Evolutionary conservation across 2,888 invertebrate species (phyloP).

Genomic region (Heliconius erato): DNA sequence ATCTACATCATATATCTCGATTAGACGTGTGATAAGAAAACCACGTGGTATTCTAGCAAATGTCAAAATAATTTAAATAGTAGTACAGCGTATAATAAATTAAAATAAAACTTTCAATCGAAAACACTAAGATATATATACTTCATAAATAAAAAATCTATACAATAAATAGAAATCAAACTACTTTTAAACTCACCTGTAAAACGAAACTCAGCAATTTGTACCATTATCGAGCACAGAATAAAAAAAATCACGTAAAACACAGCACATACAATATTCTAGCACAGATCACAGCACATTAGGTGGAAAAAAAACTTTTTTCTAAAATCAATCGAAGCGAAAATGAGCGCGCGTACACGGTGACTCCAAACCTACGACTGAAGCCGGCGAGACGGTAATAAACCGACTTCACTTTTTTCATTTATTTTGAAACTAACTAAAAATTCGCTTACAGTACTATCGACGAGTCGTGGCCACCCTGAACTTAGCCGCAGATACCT

Average conservation of each 20-base stretch:
- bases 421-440: slow-evolving; percentile 77
- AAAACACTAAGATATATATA: background rate
- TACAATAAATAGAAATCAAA: background rate
- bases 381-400: slow-evolving; percentile 75
- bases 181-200: slow-evolving; percentile 7
- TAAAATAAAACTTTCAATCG: background rate
- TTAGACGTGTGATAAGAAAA: background rate
- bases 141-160: background rate
- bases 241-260: background rate
- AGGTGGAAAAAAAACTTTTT: background rate
- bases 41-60: slow-evolving; percentile 18
- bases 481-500: background rate
- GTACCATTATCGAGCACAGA: slow-evolving; percentile 15
- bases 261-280: slow-evolving; percentile 14
- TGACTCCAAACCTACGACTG: slow-evolving; percentile 79
- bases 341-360: slow-evolving; percentile 75
- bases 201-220: background rate
- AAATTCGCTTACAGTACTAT: slow-evolving; percentile 65
- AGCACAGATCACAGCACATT: slow-evolving; percentile 32
- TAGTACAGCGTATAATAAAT: background rate
- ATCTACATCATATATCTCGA: background rate
- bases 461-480: background rate
- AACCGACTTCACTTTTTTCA: slow-evolving; percentile 67
- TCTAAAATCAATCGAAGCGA: slow-evolving; percentile 33
- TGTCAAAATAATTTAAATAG: slow-evolving; percentile 16